Evolutionary conservation across 2,888 invertebrate genomes (phyloP).

Genomic region (Empis stercorea): DNA sequence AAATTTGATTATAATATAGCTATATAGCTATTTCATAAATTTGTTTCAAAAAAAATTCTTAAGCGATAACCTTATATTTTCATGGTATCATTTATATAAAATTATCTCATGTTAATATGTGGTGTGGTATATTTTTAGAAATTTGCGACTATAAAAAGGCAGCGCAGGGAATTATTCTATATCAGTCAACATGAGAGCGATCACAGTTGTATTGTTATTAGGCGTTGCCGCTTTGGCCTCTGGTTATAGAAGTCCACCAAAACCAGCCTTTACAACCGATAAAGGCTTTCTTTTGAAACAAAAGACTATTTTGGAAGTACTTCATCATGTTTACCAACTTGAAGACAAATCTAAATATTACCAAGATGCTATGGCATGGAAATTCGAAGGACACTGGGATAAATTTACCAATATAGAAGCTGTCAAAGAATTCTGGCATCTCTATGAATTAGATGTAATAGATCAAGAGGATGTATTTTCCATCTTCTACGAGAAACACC

Average conservation of each 20-base stretch:
- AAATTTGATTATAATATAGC: too few relatives aligned
- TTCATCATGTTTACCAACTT: conserved; percentile 11
- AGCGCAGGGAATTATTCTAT: neutral
- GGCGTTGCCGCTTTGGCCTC: conserved; percentile 8
- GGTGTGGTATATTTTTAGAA: too few relatives aligned
- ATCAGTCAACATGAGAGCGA: conserved; percentile 14
- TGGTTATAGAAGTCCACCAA: conserved; percentile 3
- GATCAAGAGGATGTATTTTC: conserved; percentile 10
- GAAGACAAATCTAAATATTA: conserved; percentile 9
- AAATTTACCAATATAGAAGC: conserved; percentile 8
- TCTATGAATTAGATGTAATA: conserved; percentile 4
- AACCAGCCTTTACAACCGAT: conserved; percentile 8
- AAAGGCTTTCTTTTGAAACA: conserved; percentile 11
- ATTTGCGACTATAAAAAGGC: too few relatives aligned
- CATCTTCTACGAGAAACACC: conserved; percentile 9
- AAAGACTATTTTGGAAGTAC: conserved; percentile 10
- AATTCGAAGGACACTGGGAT: conserved; percentile 6
- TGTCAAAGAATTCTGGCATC: conserved; percentile 8
- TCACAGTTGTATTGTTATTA: conserved; percentile 9
- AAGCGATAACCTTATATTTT: too few relatives aligned
- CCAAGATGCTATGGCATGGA: conserved; percentile 6
- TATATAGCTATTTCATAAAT: too few relatives aligned
- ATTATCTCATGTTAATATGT: too few relatives aligned
- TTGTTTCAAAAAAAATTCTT: too few relatives aligned
- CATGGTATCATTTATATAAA: too few relatives aligned